phyloP scores from a whole-genome alignment of 2,888 invertebrate genomes.

The Cacoxenus indagator region DNA sequence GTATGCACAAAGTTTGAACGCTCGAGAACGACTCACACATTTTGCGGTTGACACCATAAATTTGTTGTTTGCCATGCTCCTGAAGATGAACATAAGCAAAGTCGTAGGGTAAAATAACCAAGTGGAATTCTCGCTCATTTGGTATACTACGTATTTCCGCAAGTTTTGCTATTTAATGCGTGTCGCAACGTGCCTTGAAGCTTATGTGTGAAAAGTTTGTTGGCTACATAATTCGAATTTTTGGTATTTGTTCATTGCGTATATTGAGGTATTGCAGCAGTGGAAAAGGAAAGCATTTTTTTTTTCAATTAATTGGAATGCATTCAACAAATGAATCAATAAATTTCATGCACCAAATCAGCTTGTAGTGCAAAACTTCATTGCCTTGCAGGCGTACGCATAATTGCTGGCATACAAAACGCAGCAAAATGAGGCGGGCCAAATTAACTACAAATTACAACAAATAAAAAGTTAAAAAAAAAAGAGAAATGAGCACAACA shows the following conservation, averaged over 20 bases:
- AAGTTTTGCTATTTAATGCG: neutral
- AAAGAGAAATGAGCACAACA: too few relatives aligned
- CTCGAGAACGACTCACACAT: neutral
- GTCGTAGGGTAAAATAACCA: neutral
- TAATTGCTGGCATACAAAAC: neutral
- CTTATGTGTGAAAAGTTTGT: neutral
- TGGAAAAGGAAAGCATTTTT: too few relatives aligned
- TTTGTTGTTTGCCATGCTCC: conserved; percentile 1
- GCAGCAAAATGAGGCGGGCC: neutral
- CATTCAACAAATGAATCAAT: neutral
- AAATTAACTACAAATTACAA: too few relatives aligned
- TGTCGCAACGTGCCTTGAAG: neutral
- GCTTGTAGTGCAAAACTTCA: neutral
- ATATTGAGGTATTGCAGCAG: neutral
- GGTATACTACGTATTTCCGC: too few relatives aligned
- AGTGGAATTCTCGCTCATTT: neutral
- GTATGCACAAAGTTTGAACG: neutral
- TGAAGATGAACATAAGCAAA: neutral
- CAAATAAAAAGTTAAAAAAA: too few relatives aligned
- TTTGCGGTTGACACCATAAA: conserved; percentile 17
- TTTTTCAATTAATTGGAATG: neutral
- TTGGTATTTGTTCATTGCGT: neutral
- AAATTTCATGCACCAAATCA: neutral
- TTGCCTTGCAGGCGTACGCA: neutral
- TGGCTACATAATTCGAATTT: neutral